Base-by-base conservation (phyloP, 2,888 invertebrate species). In the Drosophila pegasa region DNA sequence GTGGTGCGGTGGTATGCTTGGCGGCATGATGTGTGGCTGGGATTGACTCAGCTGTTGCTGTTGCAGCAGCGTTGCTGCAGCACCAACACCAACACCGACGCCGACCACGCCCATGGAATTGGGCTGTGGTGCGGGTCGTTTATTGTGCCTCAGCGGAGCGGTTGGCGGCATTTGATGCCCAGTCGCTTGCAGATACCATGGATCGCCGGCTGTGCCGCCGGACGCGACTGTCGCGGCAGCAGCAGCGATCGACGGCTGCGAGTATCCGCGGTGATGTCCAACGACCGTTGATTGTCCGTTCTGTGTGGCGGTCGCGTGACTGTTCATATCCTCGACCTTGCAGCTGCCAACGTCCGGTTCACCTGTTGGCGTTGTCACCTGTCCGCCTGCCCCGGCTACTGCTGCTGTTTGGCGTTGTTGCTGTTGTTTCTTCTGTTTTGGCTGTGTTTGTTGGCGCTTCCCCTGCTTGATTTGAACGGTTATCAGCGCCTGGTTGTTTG, bases 111-210 rank as follows among this genome's bases (percentile, higher is more conserved):
- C 78, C 52, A 73, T 65, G 0, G 80, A 68, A 57, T 79, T 82
- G 43, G 92, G 92, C 76, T 92, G 92, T n/a, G 93, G 92, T 51
- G 92, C 92, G 68, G 92, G 92, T 47, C 93, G 90, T 83, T 93
- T 92, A 89, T 93, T 93, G 80, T 93, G 93, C 66, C 93, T 89
- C 48, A 92, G 80, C 31, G 93, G 93, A 9, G 93, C 93, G 68
- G 93, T 93, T 68, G 93, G 93, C 70, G 93, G 92, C 91, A 92
- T 92, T 83, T 93, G 93, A 88, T 93, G 93, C 78, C 92, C 91
- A 64, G 92, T 91, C 57, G 92, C 90, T 80, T 92, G 92, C 71
- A 92, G 87, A 89, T 91, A 92, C 93, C 93, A 92, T 92, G 92
- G 92, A 91, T 92, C 92, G 62, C 92, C 91, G 37, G 91, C 87